Evolutionary conservation across 2,797 vertebrate genomes (phyloP).

Genomic region (Gadopsis marmoratus): DNA sequence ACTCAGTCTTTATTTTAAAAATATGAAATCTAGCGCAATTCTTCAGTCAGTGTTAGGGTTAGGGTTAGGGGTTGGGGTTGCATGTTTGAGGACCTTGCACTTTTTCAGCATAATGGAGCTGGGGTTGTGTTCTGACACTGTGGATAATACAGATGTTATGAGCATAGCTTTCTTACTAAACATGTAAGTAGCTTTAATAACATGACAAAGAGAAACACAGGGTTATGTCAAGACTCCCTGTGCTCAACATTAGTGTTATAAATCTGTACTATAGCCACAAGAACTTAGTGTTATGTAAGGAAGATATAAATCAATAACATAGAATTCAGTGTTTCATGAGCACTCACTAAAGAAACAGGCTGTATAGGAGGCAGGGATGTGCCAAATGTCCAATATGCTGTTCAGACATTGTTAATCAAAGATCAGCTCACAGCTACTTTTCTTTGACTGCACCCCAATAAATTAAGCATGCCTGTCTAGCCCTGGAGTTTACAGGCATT

Average conservation of each 20-base stretch:
- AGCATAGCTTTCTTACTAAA: constrained; percentile 34
- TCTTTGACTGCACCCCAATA: constrained; percentile 47
- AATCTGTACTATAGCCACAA: constrained; percentile 33
- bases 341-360: background rate
- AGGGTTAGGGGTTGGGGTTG: no score
- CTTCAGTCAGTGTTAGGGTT: background rate
- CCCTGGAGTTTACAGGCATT: constrained; percentile 25
- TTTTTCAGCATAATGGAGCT: constrained; percentile 8
- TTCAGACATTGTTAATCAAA: constrained; percentile 50
- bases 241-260: constrained; percentile 27
- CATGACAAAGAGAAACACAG: constrained; percentile 14
- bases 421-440: constrained; percentile 43
- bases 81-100: background rate
- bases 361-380: constrained; percentile 12
- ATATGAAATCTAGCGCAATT: background rate
- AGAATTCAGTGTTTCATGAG: constrained; percentile 37
- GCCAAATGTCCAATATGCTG: constrained; percentile 23
- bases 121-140: background rate
- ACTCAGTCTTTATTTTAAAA: constrained; percentile 9
- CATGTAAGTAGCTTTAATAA: constrained; percentile 17
- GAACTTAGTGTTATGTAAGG: constrained; percentile 26
- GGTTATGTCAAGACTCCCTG: constrained; percentile 21
- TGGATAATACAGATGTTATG: constrained; percentile 4
- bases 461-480: constrained; percentile 39
- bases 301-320: constrained; percentile 44